Conservation (phyloP, 2,113 vertebrate genomes). For the Phocoena phocoena region DNA sequence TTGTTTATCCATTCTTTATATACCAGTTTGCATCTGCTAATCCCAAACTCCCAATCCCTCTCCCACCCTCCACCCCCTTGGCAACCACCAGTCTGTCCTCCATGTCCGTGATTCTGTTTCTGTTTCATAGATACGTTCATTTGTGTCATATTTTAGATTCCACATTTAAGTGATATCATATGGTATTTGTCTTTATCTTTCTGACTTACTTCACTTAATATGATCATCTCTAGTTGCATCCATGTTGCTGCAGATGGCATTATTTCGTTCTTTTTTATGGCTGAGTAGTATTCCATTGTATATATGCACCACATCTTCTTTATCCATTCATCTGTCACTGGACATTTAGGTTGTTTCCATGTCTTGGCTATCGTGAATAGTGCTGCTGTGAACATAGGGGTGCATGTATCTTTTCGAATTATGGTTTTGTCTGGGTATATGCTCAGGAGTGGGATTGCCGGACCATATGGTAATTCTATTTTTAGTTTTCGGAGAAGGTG, state of each 20-base stretch:
- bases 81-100: not conserved
- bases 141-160: not conserved
- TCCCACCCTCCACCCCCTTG: not conserved
- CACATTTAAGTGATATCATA: not conserved
- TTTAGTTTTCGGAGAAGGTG: not conserved
- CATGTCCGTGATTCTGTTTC: not conserved
- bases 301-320: not conserved
- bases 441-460: not conserved
- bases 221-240: not conserved
- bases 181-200: not conserved
- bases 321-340: not conserved
- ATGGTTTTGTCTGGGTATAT: not conserved
- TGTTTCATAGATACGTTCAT: not conserved
- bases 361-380: not conserved
- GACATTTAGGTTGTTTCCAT: not conserved
- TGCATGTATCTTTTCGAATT: not conserved
- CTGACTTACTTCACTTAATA: not conserved
- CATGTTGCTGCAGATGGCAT: not conserved
- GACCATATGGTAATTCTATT: not conserved
- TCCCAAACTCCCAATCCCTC: not conserved
- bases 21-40: not conserved
- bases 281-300: not conserved
- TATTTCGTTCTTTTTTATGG: not conserved
- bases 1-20: not conserved
- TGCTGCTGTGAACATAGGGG: no score